Evolutionary conservation across 2,888 invertebrate species (phyloP), one percentile per base, ranked within the genome.

Genomic region (Chamaedrilus cognettii): DNA sequence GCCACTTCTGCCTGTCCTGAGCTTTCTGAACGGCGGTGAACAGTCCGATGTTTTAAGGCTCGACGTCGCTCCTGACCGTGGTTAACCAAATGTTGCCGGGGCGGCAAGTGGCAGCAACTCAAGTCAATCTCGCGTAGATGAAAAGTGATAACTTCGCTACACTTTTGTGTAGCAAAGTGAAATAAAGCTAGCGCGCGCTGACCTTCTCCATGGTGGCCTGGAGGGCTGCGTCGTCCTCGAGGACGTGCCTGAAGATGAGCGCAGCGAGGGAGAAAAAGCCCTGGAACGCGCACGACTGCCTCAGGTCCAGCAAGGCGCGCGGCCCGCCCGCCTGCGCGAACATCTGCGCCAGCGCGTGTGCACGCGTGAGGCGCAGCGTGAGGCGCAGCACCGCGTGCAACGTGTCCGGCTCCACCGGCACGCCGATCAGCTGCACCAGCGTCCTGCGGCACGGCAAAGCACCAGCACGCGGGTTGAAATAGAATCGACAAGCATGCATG

Each of bases 291-390:
- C 89, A 89, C 2, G 87, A 87, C 79, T 91, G 90, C 30, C 88
- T 89, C 83, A 92, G 87, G 59, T 87, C 87, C 3, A 93, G 84
- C n/a, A 93, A 81, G 59, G 89, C 85, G 62, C 87, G 87, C 0
- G 92, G 88, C 1, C 92, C 93, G n/a, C 90, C 91, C 64, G 89
- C 87, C 57, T 87, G 86, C 3, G 90, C 90, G 80, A 93, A 93
- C 34, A 88, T 85, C 74, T 88, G 87, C 0, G 92, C 91, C 75
- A 89, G 87, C 67, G 89, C 88, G 78, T 89, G 90, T 76, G 90
- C 87, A 64, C 92, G 86, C 0, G 93, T 93, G 19, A 92, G 82
- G 3, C 92, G 87, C 4, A 93, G 86, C 69, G 89, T 89, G 5
- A 92, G 86, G 66, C 91, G 88, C 85, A 93, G 87, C 15, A 52